Evolutionary conservation across 2,113 vertebrate species (phyloP).

Genomic region (Zapus hudsonius): DNA sequence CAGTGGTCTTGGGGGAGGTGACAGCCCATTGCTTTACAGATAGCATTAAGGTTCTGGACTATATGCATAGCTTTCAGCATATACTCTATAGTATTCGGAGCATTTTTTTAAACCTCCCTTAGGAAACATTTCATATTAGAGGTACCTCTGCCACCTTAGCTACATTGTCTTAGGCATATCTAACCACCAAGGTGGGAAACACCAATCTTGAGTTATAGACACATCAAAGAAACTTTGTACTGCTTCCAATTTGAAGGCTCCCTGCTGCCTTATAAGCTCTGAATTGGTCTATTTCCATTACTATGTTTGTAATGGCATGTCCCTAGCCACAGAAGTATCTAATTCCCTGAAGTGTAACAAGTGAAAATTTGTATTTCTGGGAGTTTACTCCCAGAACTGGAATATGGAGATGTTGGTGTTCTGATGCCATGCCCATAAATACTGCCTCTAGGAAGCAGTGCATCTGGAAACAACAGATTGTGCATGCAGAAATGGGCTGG

Average conservation of each 20-base stretch:
- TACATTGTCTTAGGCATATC: conserved; percentile 60
- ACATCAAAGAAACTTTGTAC: conserved; percentile 71
- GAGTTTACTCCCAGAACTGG: conserved; percentile 62
- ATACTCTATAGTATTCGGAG: conserved; percentile 65
- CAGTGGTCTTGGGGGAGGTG: conserved; percentile 87
- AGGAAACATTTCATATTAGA: conserved; percentile 56
- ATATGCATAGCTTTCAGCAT: conserved; percentile 52
- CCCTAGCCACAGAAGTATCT: not conserved
- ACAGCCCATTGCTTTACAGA: conserved; percentile 84
- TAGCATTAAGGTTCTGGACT: conserved; percentile 81
- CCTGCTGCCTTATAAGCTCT: conserved; percentile 67
- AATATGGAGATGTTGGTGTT: conserved; percentile 70
- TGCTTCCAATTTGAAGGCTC: conserved; percentile 60
- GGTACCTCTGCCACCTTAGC: conserved; percentile 53
- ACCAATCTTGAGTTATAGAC: conserved; percentile 65
- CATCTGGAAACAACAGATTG: conserved; percentile 90
- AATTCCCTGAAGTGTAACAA: conserved; percentile 54
- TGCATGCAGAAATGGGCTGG: conserved; percentile 83
- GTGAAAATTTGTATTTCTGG: conserved; percentile 58
- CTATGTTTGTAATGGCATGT: not conserved
- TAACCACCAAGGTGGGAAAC: conserved; percentile 47
- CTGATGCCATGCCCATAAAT: conserved; percentile 68
- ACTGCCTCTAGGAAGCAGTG: conserved; percentile 81
- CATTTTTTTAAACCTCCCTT: conserved; percentile 33
- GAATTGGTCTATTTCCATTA: conserved; percentile 70